Evolutionary conservation across 2,888 invertebrate genomes (phyloP).

Genomic region (Agonopterix heracliana): DNA sequence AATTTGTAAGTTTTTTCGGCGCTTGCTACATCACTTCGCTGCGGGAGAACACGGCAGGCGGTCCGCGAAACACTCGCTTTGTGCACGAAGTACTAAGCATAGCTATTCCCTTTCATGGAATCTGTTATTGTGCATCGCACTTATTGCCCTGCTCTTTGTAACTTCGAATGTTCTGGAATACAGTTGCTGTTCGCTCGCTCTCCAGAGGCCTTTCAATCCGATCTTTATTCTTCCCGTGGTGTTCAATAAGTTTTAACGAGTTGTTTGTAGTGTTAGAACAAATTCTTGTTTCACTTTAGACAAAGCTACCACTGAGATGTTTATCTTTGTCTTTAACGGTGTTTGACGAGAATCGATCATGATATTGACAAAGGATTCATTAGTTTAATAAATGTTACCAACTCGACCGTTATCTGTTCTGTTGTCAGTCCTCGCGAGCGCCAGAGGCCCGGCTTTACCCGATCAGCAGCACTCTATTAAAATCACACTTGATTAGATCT

Average conservation of each 20-base stretch:
- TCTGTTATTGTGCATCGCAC: conserved; percentile 50
- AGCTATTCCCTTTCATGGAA: conserved; percentile 52
- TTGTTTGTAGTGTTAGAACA: conserved; percentile 24
- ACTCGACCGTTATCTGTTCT: conserved; percentile 37
- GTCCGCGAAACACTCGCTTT: conserved; percentile 51
- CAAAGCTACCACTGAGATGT: neutral
- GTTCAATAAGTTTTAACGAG: conserved; percentile 30
- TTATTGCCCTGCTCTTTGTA: conserved; percentile 47
- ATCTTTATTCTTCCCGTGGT: conserved; percentile 7
- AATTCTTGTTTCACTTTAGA: conserved; percentile 15
- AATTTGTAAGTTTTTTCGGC: conserved; percentile 58
- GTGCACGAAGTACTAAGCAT: conserved; percentile 34
- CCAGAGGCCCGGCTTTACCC: conserved; percentile 18
- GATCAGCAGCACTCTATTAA: conserved; percentile 57
- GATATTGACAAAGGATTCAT: conserved; percentile 35
- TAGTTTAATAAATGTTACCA: conserved; percentile 37
- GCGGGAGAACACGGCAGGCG: conserved; percentile 47
- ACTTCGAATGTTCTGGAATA: conserved; percentile 25
- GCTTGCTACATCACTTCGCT: conserved; percentile 25
- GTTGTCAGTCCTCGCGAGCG: conserved; percentile 21
- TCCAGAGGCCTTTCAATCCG: conserved; percentile 32
- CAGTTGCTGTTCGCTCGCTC: conserved; percentile 29
- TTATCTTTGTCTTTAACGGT: conserved; percentile 29
- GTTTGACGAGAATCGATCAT: conserved; percentile 32
- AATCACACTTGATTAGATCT: conserved; percentile 68